Conservation (phyloP, 2,797 vertebrate genomes). For the Sylvilagus floridanus region DNA sequence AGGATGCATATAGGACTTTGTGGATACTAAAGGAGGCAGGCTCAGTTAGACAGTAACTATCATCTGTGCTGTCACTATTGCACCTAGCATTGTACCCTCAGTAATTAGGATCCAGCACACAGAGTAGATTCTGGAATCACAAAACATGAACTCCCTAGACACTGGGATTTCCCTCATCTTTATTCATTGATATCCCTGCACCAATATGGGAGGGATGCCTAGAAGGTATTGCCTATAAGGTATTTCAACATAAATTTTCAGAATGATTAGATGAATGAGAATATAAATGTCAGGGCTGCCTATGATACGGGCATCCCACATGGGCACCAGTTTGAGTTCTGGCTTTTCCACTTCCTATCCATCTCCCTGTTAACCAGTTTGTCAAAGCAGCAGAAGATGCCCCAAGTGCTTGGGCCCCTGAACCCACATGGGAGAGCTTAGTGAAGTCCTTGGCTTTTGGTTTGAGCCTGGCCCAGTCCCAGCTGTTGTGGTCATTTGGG, state of each 20-base stretch:
- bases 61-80: no score
- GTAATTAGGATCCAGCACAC: background rate
- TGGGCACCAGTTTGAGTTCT: no score
- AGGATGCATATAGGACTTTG: background rate
- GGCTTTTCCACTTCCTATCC: no score
- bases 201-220: background rate
- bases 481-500: no score
- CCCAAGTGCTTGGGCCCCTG: no score
- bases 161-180: background rate
- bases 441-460: no score
- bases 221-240: background rate
- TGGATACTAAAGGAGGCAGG: background rate
- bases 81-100: fast-evolving
- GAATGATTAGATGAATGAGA: background rate
- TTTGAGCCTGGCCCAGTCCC: no score
- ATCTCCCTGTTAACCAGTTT: no score
- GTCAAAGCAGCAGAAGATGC: no score
- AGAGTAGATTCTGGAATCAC: background rate
- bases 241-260: background rate
- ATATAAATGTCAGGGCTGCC: no score
- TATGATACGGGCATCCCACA: no score
- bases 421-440: no score
- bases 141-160: background rate
- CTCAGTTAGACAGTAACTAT: background rate
- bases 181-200: background rate